phyloP scores from a whole-genome alignment of 2,797 vertebrate species.

The Argya squamiceps region DNA sequence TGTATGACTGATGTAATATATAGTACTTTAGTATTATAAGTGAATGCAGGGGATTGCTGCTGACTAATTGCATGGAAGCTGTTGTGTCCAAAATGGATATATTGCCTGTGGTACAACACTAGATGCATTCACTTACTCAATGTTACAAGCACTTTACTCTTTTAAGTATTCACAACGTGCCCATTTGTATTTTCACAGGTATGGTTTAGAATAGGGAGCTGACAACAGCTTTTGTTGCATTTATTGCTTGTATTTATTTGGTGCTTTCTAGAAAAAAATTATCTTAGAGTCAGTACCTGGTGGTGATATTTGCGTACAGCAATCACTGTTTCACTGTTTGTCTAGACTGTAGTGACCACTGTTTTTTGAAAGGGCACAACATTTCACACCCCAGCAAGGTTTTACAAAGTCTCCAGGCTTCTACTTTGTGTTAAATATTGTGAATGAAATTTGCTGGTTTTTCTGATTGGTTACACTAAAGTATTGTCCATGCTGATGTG shows the following conservation, averaged over 20 bases:
- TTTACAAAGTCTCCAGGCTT: not conserved
- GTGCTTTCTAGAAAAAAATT: not conserved
- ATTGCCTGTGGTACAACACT: not conserved
- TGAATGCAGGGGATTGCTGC: not conserved
- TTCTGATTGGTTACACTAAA: not conserved
- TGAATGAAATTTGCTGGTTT: not conserved
- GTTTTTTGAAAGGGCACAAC: not conserved
- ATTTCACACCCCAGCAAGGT: not conserved
- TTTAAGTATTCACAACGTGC: constrained; percentile 15
- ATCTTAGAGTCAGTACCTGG: not conserved
- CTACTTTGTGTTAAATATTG: not conserved
- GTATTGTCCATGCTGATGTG: not conserved
- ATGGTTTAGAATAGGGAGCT: not conserved
- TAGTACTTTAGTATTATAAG: not conserved
- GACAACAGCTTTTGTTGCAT: not conserved
- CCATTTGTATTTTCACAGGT: constrained; percentile 2
- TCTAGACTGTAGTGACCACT: not conserved
- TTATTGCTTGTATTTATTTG: constrained; percentile 37
- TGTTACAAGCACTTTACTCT: constrained; percentile 63
- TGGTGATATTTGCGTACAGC: not conserved
- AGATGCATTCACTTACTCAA: not conserved
- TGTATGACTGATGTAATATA: not conserved
- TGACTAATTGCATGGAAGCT: constrained; percentile 54
- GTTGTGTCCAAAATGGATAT: not conserved
- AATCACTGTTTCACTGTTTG: not conserved